Percentiles rank a stretch among this genome's conserved stretches.
These are phyloP conservation scores for Dilophus febrilis DNA, from an alignment of 2,888 invertebrate genomes.

Conservation along the genomic window DNA sequence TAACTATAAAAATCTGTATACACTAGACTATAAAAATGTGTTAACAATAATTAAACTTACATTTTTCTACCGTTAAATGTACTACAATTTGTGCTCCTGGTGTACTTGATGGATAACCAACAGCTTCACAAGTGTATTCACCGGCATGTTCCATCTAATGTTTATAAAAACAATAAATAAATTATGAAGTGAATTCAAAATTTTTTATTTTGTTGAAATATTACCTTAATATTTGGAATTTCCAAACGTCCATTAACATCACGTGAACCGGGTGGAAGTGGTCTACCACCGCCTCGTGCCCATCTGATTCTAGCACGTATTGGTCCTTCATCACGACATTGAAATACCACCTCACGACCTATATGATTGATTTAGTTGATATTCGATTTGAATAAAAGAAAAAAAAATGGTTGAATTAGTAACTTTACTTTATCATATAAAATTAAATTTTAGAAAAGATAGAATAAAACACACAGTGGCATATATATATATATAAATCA, in stretches of 20 bases:
- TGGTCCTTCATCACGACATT: slow-evolving; percentile 81
- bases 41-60: too few species aligned
- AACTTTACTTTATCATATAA: too few species aligned
- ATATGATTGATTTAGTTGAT: too few species aligned
- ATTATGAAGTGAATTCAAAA: not conserved
- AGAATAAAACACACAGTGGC: too few species aligned
- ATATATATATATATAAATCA: too few species aligned
- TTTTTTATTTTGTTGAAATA: slow-evolving; percentile 6
- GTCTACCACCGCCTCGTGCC: slow-evolving; percentile 50
- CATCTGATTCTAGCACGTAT: slow-evolving; percentile 57
- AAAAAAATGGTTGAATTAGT: too few species aligned
- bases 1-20: too few species aligned
- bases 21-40: too few species aligned
- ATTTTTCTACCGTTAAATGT: slow-evolving; percentile 51
- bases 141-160: slow-evolving; percentile 53
- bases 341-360: slow-evolving; percentile 87
- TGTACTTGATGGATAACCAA: slow-evolving; percentile 40
- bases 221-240: slow-evolving; percentile 61
- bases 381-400: too few species aligned
- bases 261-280: slow-evolving; percentile 58
- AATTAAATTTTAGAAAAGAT: too few species aligned
- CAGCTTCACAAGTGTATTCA: slow-evolving; percentile 68
- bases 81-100: slow-evolving; percentile 53
- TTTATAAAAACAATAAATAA: slow-evolving; percentile 10
- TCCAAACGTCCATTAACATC: slow-evolving; percentile 67